These are phyloP conservation scores for Parthenolecanium corni DNA, from an alignment of 2,888 invertebrate genomes.

Conservation along the genomic window DNA sequence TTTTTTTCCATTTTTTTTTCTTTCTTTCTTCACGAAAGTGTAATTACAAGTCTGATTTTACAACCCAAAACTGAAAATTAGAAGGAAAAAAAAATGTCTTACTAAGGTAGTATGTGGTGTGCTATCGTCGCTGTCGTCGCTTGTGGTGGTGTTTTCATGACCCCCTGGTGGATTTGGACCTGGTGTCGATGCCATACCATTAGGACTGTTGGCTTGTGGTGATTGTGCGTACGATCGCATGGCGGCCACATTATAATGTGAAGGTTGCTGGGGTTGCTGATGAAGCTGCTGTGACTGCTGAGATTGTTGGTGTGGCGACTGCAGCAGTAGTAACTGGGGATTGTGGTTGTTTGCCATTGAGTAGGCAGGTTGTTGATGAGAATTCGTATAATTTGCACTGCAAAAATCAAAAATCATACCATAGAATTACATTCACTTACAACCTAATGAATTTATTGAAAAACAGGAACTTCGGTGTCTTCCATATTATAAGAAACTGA, in stretches of 20 bases:
- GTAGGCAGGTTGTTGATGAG: conserved; percentile 14
- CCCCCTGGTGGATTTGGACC: conserved; percentile 30
- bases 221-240: conserved; percentile 41
- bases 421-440: too few relatives aligned
- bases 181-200: conserved; percentile 30
- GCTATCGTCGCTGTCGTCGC: conserved; percentile 79
- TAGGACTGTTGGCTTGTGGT: conserved; percentile 33
- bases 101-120: conserved; percentile 55
- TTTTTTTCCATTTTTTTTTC: not conserved
- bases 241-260: conserved; percentile 34
- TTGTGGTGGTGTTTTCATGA: conserved; percentile 48
- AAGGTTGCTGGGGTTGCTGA: conserved; percentile 36
- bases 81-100: conserved; percentile 34
- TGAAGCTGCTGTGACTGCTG: conserved; percentile 38
- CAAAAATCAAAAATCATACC: not conserved
- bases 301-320: conserved; percentile 30
- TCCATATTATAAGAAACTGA: too few relatives aligned
- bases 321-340: conserved; percentile 19
- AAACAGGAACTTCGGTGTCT: too few relatives aligned
- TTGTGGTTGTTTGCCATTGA: conserved; percentile 19
- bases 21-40: too few relatives aligned
- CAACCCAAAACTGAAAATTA: too few relatives aligned
- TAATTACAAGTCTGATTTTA: too few relatives aligned
- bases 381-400: conserved; percentile 15
- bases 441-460: too few relatives aligned